Base-by-base conservation (phyloP, 2,797 vertebrate species). In the Falco rusticolus region DNA sequence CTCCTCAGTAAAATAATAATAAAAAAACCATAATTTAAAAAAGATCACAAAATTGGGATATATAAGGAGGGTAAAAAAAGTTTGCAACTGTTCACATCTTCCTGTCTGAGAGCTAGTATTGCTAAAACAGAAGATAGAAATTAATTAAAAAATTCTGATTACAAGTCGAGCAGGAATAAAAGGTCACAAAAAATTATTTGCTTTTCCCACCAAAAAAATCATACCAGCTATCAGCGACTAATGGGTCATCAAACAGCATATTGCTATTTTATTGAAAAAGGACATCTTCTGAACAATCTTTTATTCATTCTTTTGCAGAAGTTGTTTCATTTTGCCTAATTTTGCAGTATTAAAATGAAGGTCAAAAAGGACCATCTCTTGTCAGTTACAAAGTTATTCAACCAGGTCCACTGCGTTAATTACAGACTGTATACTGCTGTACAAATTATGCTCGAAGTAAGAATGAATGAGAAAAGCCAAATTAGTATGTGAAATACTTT, bases 271-370 rank as follows among this genome's bases (percentile, higher is more conserved):
- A 68, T 16, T 77, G 48, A 21, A 83, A 91, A 75, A 74, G 41
- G 33, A 66, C 18, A 50, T 26, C 19, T 79, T 64, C 69, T 0
- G 4, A 83, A 77, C 6, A 12, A 91, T 39, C 31, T 87, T 80
- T 63, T 84, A 90, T 76, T 91, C 56, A 66, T 84, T 82, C 37
- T 80, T 91, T 68, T 68, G n/a, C n/a, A 79, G 22, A 54, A 89
- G 47, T 82, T 51, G 24, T 60, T 92, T 94, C 8, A 87, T 93
- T 92, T 92, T 87, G 48, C 50, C 78, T 75, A 43, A 87, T 94
- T 93, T 48, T 91, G 72, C 69, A 71, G 12, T 93, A 87, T 85
- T 68, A 94, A 93, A 96, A 93, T 89, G 78, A 89, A 94, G 88
- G 94, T 93, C 93, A 93, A 70, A 93, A 87, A 95, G 78, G 56